Evolutionary conservation across 2,888 invertebrate genomes (phyloP).

Genomic region (Beris chalybata): DNA sequence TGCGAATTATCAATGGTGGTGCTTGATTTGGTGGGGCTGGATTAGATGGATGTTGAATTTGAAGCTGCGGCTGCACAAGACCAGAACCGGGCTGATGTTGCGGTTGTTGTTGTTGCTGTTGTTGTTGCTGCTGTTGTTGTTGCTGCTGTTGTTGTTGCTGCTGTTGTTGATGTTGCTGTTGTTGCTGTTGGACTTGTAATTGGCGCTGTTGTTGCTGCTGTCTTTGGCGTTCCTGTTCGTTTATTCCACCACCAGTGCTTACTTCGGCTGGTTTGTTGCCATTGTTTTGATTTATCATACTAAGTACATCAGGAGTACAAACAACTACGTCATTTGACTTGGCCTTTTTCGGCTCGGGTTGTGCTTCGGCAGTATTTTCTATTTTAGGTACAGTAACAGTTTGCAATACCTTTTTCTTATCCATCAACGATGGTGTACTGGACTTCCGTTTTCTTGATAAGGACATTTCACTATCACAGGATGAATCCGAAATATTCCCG

Average conservation of each 20-base stretch:
- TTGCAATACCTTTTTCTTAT: slow-evolving; percentile 20
- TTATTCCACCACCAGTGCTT: not conserved
- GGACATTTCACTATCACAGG: slow-evolving; percentile 44
- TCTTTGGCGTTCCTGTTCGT: too few relatives aligned
- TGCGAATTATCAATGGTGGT: slow-evolving; percentile 51
- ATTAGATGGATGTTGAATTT: not conserved
- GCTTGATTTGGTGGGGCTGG: slow-evolving; percentile 39
- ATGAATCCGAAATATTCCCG: slow-evolving; percentile 44
- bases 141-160: too few relatives aligned
- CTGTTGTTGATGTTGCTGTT: too few relatives aligned
- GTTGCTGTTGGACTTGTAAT: too few relatives aligned
- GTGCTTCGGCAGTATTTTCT: slow-evolving; percentile 8
- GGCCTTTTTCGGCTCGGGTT: slow-evolving; percentile 43
- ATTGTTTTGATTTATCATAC: slow-evolving; percentile 45
- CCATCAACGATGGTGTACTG: slow-evolving; percentile 34
- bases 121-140: too few relatives aligned
- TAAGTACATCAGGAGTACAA: slow-evolving; percentile 63
- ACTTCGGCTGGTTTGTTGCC: not conserved
- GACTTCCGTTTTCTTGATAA: slow-evolving; percentile 39
- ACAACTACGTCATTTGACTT: slow-evolving; percentile 59
- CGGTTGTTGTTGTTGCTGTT: too few relatives aligned
- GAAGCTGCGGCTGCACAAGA: not conserved
- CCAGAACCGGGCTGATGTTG: not conserved
- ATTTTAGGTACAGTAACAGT: slow-evolving; percentile 1
- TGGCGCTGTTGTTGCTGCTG: too few relatives aligned